Evolutionary conservation across 1,140 invertebrate genomes (phyloP), one percentile per base, ranked within the genome.

Genomic region (Conopomorpha cramerella): DNA sequence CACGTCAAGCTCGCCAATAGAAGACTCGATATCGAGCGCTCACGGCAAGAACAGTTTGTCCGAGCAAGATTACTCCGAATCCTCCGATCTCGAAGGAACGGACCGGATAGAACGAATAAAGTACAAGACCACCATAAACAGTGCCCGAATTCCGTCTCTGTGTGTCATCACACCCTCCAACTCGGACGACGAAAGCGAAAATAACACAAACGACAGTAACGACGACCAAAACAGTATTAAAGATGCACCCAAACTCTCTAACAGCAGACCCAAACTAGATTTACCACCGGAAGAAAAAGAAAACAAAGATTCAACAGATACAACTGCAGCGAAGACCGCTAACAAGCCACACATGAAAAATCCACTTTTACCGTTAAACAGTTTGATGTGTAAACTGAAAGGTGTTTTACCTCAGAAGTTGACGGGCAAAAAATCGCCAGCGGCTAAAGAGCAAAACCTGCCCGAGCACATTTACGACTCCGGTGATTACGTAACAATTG

Each of bases 81-180:
- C 89, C 16, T 92, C 90, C 0, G 90, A 92, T 63, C 72, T 92
- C 40, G 91, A 93, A 78, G 89, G 88, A 10, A 84, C 88, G 28
- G 91, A 93, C 48, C 81, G 90, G 54, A 89, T 91, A 37, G 90
- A 93, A 71, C 82, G 91, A 49, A 90, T 94, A 33, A 80, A 89
- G 41, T 85, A 86, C 8, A 95, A 95, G 73, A 94, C 92, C 0
- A 87, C 88, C 3, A 93, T 94, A 17, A 92, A 89, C 44, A 88
- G 87, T 8, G 91, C 88, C 47, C 82, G 91, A 43, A 95, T 95
- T 56, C 93, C 93, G 2, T 93, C 91, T 0, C 92, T 95, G 88
- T 95, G 92, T 67, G 91, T 93, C 0, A 93, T 95, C 11, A 94
- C 92, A 4, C 91, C 92, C 7, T 86, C 88, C 1, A 88, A 89